phyloP scores from a whole-genome alignment of 2,888 invertebrate species.

The Nomada ruficornis region DNA sequence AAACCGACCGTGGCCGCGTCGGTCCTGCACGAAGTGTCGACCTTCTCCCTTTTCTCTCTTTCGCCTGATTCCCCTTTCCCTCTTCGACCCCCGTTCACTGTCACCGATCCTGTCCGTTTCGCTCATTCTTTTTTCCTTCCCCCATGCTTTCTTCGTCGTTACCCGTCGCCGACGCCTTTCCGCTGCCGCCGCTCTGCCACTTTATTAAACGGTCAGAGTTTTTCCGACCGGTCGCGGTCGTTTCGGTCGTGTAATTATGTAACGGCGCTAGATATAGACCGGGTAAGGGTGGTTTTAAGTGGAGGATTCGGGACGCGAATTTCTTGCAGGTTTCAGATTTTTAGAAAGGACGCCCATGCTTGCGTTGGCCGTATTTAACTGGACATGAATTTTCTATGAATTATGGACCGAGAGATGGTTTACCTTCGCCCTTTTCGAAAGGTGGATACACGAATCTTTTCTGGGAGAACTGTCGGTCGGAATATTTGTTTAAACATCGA shows the following conservation, averaged over 20 bases:
- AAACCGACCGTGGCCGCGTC: slow-evolving; percentile 74
- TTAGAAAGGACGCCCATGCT: no score
- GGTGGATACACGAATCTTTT: no score
- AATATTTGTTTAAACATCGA: no score
- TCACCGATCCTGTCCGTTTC: slow-evolving; percentile 1
- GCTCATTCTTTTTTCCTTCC: background rate
- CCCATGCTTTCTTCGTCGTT: slow-evolving; percentile 1
- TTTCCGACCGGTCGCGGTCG: background rate
- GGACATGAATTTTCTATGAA: no score
- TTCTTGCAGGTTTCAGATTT: background rate
- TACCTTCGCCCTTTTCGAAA: no score
- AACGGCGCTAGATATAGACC: background rate
- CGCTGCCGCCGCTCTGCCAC: background rate
- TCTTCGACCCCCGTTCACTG: slow-evolving; percentile 9
- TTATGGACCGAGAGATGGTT: background rate
- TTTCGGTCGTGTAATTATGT: slow-evolving; percentile 11
- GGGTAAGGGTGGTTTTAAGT: background rate
- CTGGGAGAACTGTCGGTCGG: no score
- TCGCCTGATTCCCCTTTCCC: slow-evolving; percentile 21
- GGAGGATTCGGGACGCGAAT: background rate
- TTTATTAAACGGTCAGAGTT: slow-evolving; percentile 13
- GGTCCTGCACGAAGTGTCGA: slow-evolving; percentile 75
- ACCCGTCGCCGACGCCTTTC: background rate
- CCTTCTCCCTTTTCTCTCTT: slow-evolving; percentile 53
- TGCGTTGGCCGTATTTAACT: no score